Base-by-base conservation (phyloP, 2,797 vertebrate species). In the Gymnoscopelus microlampas region DNA sequence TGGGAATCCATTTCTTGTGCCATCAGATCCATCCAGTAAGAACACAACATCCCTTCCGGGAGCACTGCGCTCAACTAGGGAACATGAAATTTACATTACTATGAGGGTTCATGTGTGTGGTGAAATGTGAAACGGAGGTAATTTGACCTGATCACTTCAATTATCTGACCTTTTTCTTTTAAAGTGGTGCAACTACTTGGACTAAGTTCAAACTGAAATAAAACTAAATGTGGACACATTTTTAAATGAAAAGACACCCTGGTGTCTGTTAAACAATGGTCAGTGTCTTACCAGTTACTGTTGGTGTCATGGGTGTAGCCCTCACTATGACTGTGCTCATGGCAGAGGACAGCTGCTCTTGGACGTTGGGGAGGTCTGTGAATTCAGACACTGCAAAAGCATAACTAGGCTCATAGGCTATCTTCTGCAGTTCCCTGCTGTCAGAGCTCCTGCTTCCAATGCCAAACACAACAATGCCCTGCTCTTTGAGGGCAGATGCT, bases 361-460 rank as follows among this genome's bases (percentile, higher is more conserved):
- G 66, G 29, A 68, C 23, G 14, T 60, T 60, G 29, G 78, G 82
- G 70, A 95, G 85, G 48, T 94, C 83, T 66, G 2, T 80, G 84
- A 93, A 91, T 56, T 91, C 88, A 0, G 93, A 87, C 39, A 95
- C 87, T 39, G 26, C 65, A 71, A 94, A 93, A 54, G 91, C 91
- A 59, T 93, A 81, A 70, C 84, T 79, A 11, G 73, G 48, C 35
- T 62, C 63, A 15, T 57, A 26, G 23, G 72, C 61, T 24, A 74
- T 60, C 53, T 23, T 32, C 19, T 67, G 56, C n/a, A 76, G 59
- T 68, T 79, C 72, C 48, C 49, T 19, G 7, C 50, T 14, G 35
- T 74, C 66, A 19, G 58, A 54, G 63, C 13, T 53, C 26, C 55
- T 70, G n/a, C 56, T 68, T 0, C 84, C 89, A 0, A 95, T 58